Base-by-base conservation (phyloP, 2,888 invertebrate species). In the Steromphala cineraria region DNA sequence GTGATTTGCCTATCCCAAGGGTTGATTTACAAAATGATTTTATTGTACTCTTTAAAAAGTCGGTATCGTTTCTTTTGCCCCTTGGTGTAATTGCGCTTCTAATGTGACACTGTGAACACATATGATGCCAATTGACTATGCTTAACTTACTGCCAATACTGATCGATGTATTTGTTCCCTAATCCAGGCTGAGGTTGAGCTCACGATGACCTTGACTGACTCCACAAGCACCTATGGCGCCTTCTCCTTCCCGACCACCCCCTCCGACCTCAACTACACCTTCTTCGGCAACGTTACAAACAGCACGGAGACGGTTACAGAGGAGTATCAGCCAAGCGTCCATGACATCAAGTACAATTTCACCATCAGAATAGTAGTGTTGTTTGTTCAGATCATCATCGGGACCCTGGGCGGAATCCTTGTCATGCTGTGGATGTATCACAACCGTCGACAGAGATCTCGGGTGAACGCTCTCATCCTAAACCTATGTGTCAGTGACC, bases 381-480 rank as follows among this genome's bases (percentile, higher is more conserved):
- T 93, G 7, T 91, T 89, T 75, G 77, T 90, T 2, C 88, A 89
- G 62, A 90, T 93, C 10, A 82, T 89, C 19, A 56, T 91, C 8
- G 91, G 92, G 1, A 84, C 87, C 5, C 36, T 91, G 4, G 93
- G 93, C 5, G 90, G 90, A 15, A 55, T 88, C 15, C 82, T 91
- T 0, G 92, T 92, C 24, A 85, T 91, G 15, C 28, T 89, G 5
- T 93, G 93, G 92, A 90, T 93, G 86, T 84, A 86, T 76, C 87
- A 85, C 78, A 91, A 92, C 82, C 80, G 89, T 5, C 81, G 90
- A 8, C 80, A 89, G 15, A 83, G 90, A 67, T 86, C 89, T 19
- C 90, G 91, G 7, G 91, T 93, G 21, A 92, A 92, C 83, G 82
- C 89, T 10, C 88, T 93, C 75, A 93, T 93, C 78, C 82, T 93